A percentile compares a stretch with the other conserved stretches of the same genome.
Conservation (phyloP, 2,797 vertebrate genomes). For the Triplophysa bombifrons region DNA sequence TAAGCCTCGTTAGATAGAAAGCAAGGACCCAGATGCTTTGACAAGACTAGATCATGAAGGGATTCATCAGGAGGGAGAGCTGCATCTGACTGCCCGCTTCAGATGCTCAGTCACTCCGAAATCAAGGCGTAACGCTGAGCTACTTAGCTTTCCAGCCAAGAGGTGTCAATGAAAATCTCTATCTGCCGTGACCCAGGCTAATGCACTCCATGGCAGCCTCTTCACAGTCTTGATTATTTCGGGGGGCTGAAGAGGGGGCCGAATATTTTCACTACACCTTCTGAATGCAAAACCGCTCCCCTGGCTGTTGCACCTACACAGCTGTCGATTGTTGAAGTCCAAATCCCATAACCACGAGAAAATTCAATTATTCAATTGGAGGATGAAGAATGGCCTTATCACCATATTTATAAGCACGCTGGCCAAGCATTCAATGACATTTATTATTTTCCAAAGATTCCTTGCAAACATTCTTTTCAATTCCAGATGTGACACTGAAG, state of each 20-base stretch:
- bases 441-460: slow-evolving; percentile 31
- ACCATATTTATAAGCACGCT: slow-evolving; percentile 46
- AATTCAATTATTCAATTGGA: slow-evolving; percentile 48
- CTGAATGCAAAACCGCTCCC: slow-evolving; percentile 8
- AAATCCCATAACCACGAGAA: slow-evolving; percentile 53
- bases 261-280: slow-evolving; percentile 9
- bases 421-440: slow-evolving; percentile 21
- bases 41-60: slow-evolving; percentile 29
- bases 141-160: slow-evolving; percentile 48
- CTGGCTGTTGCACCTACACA: neutral
- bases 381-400: slow-evolving; percentile 50
- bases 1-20: neutral
- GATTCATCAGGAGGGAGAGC: slow-evolving; percentile 13
- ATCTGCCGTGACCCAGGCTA: slow-evolving; percentile 53
- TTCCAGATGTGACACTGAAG: slow-evolving; percentile 13
- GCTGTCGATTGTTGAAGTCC: neutral
- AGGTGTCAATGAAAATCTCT: slow-evolving; percentile 40
- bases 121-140: slow-evolving; percentile 20
- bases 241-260: neutral
- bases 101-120: slow-evolving; percentile 40
- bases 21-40: neutral
- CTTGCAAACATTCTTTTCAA: slow-evolving; percentile 15
- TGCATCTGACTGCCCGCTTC: slow-evolving; percentile 22
- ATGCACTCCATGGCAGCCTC: slow-evolving; percentile 20
- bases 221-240: slow-evolving; percentile 34